A percentile compares a stretch with the other conserved stretches of the same genome.
phyloP scores from a whole-genome alignment of 2,113 vertebrate species.

The Thalassarche chlororhynchos region DNA sequence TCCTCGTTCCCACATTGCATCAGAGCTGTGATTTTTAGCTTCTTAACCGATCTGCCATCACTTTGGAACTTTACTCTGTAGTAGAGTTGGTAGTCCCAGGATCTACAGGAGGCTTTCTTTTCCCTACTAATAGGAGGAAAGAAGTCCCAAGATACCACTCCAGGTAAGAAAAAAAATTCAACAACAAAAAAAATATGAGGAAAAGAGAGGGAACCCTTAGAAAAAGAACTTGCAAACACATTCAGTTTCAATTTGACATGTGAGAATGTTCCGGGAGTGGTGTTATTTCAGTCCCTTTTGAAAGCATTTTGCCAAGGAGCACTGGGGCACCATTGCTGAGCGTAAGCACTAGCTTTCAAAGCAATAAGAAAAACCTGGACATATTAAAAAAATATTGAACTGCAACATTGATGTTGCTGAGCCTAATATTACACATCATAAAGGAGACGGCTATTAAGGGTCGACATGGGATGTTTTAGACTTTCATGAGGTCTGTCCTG shows the following conservation, averaged over 20 bases:
- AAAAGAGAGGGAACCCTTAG: neutral
- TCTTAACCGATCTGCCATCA: neutral
- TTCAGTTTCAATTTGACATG: neutral
- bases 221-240: neutral
- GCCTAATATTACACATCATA: neutral
- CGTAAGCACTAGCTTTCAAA: neutral
- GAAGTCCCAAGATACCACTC: neutral
- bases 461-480: neutral
- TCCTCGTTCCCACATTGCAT: neutral
- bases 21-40: neutral
- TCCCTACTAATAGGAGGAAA: neutral
- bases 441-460: constrained; percentile 18
- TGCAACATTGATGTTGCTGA: neutral
- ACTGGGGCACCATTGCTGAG: neutral
- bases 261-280: neutral
- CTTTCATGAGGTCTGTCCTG: neutral
- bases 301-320: neutral
- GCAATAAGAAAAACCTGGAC: constrained; percentile 10
- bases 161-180: neutral
- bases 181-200: neutral
- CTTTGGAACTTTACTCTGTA: neutral
- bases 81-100: neutral
- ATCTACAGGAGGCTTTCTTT: neutral
- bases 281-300: neutral
- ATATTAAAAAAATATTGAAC: constrained; percentile 4